Conservation (phyloP, 2,797 vertebrate genomes). For the Amblyraja radiata region DNA sequence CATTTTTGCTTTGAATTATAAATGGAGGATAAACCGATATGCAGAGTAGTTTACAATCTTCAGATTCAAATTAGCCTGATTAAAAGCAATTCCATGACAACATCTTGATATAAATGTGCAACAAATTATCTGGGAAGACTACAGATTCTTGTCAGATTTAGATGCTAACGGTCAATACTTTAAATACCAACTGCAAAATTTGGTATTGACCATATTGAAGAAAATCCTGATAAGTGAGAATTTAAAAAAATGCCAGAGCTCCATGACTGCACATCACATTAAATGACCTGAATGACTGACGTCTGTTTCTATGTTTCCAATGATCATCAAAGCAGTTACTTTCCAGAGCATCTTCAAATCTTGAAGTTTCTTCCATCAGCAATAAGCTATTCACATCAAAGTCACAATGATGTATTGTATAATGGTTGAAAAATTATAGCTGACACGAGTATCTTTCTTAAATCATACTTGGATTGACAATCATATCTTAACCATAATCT, state of each 20-base stretch:
- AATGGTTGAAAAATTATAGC: neutral
- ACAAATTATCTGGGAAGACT: neutral
- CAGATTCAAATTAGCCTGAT: neutral
- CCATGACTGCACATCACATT: neutral
- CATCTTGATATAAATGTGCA: neutral
- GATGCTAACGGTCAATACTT: neutral
- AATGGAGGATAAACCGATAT: neutral
- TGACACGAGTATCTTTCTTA: neutral
- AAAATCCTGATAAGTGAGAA: neutral
- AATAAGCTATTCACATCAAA: neutral
- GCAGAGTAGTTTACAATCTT: neutral
- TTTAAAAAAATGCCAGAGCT: neutral
- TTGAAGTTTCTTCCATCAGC: neutral
- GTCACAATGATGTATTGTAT: neutral
- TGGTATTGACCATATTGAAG: neutral
- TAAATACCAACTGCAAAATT: too few species aligned
- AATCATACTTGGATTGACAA: neutral
- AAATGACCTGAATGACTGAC: neutral
- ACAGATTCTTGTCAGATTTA: neutral
- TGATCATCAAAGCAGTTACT: neutral
- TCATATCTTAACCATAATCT: neutral
- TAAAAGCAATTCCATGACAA: slow-evolving; percentile 8
- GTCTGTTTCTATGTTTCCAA: neutral
- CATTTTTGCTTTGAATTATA: neutral
- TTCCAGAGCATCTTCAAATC: neutral